These are phyloP conservation scores for Antechinus flavipes DNA, from an alignment of 2,113 vertebrate genomes.

Conservation along the genomic window DNA sequence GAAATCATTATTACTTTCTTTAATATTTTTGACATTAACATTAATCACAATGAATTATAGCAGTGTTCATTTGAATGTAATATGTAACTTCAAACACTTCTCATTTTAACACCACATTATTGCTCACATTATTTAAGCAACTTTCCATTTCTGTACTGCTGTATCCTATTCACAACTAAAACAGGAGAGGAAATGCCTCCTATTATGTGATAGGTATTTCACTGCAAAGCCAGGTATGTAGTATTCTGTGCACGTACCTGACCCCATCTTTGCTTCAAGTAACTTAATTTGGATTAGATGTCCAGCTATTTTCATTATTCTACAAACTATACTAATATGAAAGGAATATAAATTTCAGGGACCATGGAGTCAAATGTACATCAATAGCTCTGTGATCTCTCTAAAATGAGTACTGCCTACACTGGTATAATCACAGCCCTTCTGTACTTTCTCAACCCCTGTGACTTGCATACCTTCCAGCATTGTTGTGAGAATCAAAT, in stretches of 20 bases:
- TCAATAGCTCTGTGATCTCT: background rate
- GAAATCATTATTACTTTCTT: conserved; percentile 80
- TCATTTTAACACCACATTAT: conserved; percentile 50
- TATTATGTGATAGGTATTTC: conserved; percentile 58
- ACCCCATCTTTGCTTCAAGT: conserved; percentile 65
- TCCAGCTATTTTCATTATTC: conserved; percentile 58
- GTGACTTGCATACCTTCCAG: background rate
- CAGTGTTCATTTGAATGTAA: conserved; percentile 58
- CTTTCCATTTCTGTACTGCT: conserved; percentile 40
- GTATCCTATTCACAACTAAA: conserved; percentile 59
- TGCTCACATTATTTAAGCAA: conserved; percentile 59
- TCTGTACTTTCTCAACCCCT: background rate
- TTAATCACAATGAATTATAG: conserved; percentile 74
- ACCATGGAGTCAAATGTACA: conserved; percentile 64
- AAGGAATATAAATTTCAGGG: conserved; percentile 74
- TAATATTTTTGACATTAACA: conserved; percentile 78
- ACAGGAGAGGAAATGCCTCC: conserved; percentile 72
- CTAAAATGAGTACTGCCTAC: background rate
- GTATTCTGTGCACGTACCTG: conserved; percentile 39
- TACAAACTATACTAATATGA: conserved; percentile 54
- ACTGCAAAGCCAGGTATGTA: background rate
- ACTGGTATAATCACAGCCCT: background rate
- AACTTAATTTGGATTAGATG: conserved; percentile 74
- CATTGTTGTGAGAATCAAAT: background rate
- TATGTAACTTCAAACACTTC: conserved; percentile 69